Base-by-base conservation (phyloP, 2,797 vertebrate genomes). In the Myripristis murdjan region DNA sequence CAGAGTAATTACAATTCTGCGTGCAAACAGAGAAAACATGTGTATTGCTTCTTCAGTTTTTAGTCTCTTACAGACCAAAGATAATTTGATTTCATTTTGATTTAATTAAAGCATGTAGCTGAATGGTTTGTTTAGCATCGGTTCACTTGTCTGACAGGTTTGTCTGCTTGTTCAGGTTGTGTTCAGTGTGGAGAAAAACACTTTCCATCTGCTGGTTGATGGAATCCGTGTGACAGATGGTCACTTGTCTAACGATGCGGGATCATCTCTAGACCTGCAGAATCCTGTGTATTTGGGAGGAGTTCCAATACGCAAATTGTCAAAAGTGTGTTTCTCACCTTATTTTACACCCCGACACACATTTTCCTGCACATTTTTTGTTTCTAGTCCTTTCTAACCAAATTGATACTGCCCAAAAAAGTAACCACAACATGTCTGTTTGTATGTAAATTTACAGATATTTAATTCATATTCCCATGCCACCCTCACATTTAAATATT, bases 131-230 rank as follows among this genome's bases (percentile, higher is more conserved):
- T 18, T 55, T 11, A 35, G 15, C 24, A 59, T 16, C 39, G 18
- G 41, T 23, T 46, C 24, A 6, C 39, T 12, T 61, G 11, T 51
- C 43, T 62, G 51, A 68, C 58, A 55, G 33, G 4, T 47, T 5
- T 46, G 16, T 31, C 55, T 55, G 12, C 77, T 35, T 70, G 12
- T 53, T 33, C 70, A 93, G 97, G 95, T 97, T 68, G 84, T 87
- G n/a, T 90, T 96, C 65, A 93, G 93, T 10, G 92, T 87, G 55
- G 92, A 93, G 79, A 92, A 60, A 14, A 79, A 82, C 51, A 90
- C 67, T 0, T 89, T 89, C 1, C 94, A 58, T 35, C 87, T 98
- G 48, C 70, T 96, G 1, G 84, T 97, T 23, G 95, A 98, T 69
- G 96, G 95, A 7, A 67, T 96, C 28, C 94, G 89, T 26, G 91